These are phyloP conservation scores for Tiliacea citrago DNA, from an alignment of 2,888 invertebrate genomes.

Conservation along the genomic window DNA sequence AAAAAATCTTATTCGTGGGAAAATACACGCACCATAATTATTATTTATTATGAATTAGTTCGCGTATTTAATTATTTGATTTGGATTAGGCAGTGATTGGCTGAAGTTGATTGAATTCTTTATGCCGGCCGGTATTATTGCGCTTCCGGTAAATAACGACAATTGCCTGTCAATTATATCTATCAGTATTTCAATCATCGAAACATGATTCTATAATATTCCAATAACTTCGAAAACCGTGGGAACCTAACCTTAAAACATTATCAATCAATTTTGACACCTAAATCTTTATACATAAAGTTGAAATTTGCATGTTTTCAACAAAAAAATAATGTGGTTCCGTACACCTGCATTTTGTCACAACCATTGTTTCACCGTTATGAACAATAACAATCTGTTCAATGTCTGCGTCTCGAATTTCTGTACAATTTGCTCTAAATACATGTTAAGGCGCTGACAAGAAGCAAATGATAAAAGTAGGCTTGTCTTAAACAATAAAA, in stretches of 20 bases:
- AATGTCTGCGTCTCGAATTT: slow-evolving; percentile 46
- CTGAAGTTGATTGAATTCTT: slow-evolving; percentile 27
- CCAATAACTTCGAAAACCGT: slow-evolving; percentile 49
- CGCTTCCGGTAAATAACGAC: slow-evolving; percentile 43
- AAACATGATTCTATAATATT: slow-evolving; percentile 47
- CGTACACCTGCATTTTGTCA: slow-evolving; percentile 55
- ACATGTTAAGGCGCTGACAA: slow-evolving; percentile 1
- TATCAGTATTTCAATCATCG: slow-evolving; percentile 39
- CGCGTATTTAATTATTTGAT: slow-evolving; percentile 8
- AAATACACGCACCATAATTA: not conserved
- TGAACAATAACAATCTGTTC: slow-evolving; percentile 52
- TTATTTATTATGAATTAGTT: slow-evolving; percentile 22
- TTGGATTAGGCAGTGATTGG: slow-evolving; percentile 17
- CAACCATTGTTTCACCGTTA: slow-evolving; percentile 48
- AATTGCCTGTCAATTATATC: slow-evolving; percentile 18
- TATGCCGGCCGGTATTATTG: slow-evolving; percentile 16
- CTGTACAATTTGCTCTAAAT: slow-evolving; percentile 41
- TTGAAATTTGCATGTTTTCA: slow-evolving; percentile 4
- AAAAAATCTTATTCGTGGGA: not conserved
- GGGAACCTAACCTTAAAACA: slow-evolving; percentile 41
- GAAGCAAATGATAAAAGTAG: too few species aligned
- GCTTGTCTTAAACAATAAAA: too few species aligned
- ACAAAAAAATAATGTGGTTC: not conserved
- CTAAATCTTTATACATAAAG: rapidly evolving
- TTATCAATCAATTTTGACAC: not conserved